These are phyloP conservation scores for Epistrophella euchroma DNA, from an alignment of 2,888 invertebrate genomes.

Conservation along the genomic window DNA sequence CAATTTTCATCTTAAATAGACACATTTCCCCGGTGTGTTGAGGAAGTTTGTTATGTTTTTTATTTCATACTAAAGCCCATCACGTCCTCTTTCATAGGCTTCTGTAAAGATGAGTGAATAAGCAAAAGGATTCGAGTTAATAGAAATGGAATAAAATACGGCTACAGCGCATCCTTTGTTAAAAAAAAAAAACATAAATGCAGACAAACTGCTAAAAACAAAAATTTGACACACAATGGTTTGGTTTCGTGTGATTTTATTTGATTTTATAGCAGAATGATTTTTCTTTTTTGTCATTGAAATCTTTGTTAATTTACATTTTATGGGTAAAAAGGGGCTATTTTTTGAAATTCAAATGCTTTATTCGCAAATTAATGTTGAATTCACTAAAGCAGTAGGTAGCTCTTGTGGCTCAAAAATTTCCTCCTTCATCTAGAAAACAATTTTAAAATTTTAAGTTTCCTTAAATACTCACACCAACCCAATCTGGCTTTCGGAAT, in stretches of 20 bases:
- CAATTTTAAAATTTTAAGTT: too few relatives aligned
- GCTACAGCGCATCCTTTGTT: conserved; percentile 1
- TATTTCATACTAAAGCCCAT: neutral
- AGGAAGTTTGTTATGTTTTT: neutral
- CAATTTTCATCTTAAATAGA: conserved; percentile 43
- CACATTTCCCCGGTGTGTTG: conserved; percentile 22
- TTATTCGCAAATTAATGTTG: neutral
- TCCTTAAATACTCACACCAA: too few relatives aligned
- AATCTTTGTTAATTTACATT: neutral
- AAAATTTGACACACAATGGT: neutral
- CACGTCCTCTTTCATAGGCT: neutral
- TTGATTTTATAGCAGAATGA: neutral
- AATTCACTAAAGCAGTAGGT: neutral
- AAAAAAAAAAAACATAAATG: neutral
- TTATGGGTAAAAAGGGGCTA: neutral
- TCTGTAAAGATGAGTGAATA: conserved; percentile 6
- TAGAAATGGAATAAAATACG: conserved; percentile 1
- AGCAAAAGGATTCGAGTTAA: conserved; percentile 36
- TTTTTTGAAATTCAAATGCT: neutral
- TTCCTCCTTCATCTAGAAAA: too few relatives aligned
- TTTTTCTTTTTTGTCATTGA: neutral
- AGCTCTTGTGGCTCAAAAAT: too few relatives aligned
- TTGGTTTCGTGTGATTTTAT: conserved; percentile 2
- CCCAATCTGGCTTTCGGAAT: too few relatives aligned
- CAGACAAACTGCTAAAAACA: neutral